A percentile compares a stretch with the other conserved stretches of the same genome.
Conservation (phyloP, 2,888 invertebrate genomes). For the Artemia sinica region DNA sequence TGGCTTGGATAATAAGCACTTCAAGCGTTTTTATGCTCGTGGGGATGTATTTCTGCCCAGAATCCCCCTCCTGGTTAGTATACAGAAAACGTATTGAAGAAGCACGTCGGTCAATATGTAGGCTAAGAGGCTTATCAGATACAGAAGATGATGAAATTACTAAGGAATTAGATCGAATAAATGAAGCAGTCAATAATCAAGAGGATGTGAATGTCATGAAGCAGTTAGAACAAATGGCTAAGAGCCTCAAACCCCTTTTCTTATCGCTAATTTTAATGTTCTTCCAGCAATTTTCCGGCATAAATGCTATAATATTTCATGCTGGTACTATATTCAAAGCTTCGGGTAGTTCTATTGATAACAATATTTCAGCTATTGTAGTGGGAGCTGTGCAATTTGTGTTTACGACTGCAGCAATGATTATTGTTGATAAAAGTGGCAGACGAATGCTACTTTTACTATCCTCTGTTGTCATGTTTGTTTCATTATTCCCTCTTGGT, state of each 20-base stretch:
- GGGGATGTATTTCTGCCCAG: neutral
- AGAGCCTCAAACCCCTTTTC: neutral
- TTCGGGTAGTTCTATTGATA: slow-evolving; percentile 19
- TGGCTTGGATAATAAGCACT: slow-evolving; percentile 19
- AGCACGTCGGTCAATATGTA: neutral
- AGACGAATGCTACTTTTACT: neutral
- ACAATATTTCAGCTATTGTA: slow-evolving; percentile 19
- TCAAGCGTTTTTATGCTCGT: slow-evolving; percentile 15
- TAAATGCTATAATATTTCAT: neutral
- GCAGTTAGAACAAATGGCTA: neutral
- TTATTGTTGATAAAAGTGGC: slow-evolving; percentile 5
- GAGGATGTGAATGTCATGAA: neutral
- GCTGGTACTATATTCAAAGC: slow-evolving; percentile 20
- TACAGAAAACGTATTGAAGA: neutral
- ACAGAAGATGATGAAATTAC: neutral
- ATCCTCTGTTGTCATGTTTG: neutral
- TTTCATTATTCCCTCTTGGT: neutral
- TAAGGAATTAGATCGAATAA: neutral
- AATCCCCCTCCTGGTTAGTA: slow-evolving; percentile 11
- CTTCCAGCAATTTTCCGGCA: slow-evolving; percentile 15
- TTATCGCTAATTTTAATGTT: slow-evolving; percentile 13
- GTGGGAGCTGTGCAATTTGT: slow-evolving; percentile 16
- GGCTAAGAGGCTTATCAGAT: neutral
- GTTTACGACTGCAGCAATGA: neutral
- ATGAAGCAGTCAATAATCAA: neutral